Conservation (phyloP, 1,140 invertebrate genomes). For the Euura lappo region DNA sequence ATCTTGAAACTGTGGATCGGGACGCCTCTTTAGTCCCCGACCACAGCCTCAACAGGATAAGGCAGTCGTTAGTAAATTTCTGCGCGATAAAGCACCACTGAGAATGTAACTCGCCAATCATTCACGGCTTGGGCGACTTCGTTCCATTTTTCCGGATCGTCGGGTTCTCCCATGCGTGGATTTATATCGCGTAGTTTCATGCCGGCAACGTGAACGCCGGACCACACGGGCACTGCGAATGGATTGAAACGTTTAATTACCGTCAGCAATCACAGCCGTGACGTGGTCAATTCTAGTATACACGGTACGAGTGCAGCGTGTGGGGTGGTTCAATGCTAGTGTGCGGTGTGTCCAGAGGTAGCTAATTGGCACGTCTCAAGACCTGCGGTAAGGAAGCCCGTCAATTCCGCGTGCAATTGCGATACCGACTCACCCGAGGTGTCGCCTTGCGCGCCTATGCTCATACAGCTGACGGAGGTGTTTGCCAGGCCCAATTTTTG, state of each 20-base stretch:
- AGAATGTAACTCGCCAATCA: constrained; percentile 50
- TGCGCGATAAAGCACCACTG: constrained; percentile 9
- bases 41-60: too few relatives aligned
- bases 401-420: not conserved
- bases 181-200: constrained; percentile 65
- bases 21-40: too few relatives aligned
- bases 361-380: not conserved
- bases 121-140: constrained; percentile 65
- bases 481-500: constrained; percentile 65
- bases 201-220: constrained; percentile 68
- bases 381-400: not conserved
- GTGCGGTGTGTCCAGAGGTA: not conserved
- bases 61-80: constrained; percentile 4
- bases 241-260: not conserved
- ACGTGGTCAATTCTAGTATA: too few relatives aligned
- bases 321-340: not conserved
- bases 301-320: not conserved
- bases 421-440: constrained; percentile 56
- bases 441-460: constrained; percentile 70
- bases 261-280: too few relatives aligned
- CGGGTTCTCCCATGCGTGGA: constrained; percentile 58
- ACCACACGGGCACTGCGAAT: constrained; percentile 68
- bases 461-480: constrained; percentile 64
- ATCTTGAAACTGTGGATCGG: too few relatives aligned
- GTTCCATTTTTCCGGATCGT: constrained; percentile 65